Conservation (phyloP, 2,113 vertebrate species). For the Bolborhynchus lineola region DNA sequence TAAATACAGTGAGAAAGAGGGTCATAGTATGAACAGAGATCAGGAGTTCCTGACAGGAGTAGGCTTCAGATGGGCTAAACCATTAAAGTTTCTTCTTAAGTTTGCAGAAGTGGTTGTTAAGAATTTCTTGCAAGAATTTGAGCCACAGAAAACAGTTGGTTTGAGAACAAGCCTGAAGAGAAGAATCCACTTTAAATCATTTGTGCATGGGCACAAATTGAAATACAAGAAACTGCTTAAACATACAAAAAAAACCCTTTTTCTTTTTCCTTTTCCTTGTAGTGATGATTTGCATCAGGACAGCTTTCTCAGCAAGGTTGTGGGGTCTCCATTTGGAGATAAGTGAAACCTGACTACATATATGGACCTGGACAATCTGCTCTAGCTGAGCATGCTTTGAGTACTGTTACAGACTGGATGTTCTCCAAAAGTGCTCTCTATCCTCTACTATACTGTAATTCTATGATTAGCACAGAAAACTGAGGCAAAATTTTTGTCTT, state of each 20-base stretch:
- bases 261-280: not conserved
- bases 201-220: not conserved
- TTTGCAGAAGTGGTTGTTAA: not conserved
- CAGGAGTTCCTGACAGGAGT: not conserved
- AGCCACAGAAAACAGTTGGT: not conserved
- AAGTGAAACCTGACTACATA: not conserved
- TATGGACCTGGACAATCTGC: not conserved
- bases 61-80: not conserved
- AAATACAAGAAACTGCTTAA: not conserved
- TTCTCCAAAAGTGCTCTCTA: not conserved
- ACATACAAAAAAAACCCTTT: fast-evolving
- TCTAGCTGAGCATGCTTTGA: not conserved
- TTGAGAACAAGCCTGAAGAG: not conserved
- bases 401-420: not conserved
- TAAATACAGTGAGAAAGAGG: not conserved
- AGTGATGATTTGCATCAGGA: not conserved
- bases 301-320: not conserved
- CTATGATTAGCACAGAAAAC: not conserved
- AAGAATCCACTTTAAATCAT: not conserved
- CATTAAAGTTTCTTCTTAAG: not conserved
- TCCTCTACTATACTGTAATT: not conserved
- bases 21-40: not conserved
- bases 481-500: not conserved
- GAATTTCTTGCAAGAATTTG: not conserved
- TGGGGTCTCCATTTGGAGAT: not conserved